Evolutionary conservation across 2,888 invertebrate genomes (phyloP), one percentile per base, ranked within the genome.

Genomic region (Aproaerema taeniolella): DNA sequence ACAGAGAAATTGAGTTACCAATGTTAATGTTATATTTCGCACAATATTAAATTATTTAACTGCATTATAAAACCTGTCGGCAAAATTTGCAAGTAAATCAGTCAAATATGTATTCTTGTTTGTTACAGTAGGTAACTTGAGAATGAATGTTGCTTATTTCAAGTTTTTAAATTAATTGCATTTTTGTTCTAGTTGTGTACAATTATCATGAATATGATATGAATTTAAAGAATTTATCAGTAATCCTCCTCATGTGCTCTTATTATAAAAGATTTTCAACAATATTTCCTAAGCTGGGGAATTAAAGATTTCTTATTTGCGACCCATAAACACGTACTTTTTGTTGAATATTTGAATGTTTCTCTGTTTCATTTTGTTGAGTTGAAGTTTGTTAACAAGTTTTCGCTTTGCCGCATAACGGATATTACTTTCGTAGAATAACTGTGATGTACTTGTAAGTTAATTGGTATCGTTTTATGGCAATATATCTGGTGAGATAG

Each of bases 11-110:
- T 58, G 54, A 66, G 72, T 79, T 76, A 76, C 73, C 71, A 69
- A 56, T 53, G 38, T 56, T 65, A 67, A 63, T 58, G 51, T 58
- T 52, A 41, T 63, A 58, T 65, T 63, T 72, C 61, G 67, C 70
- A 70, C 68, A 69, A 69, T 16, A n/a, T 9, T 1, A 26, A 0
- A 10, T 31, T 13, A 25, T 15, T n/a, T 10, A 34, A 13, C n/a
- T 26, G 26, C 26, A 26, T 6, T 26, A 2, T 24, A 5, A 26
- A 26, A 26, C 10, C 26, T 35, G 35, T 35, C 25, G 26, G 14
- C 14, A 36, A 29, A 26, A 26, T 30, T 13, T 30, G 12, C 6
- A 30, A 11, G 11, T 10, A 28, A 11, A 30, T 6, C 13, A 30
- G 2, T 7, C 6, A 30, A 28, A n/a, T 30, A 28, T 28, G 14